Evolutionary conservation across 2,888 invertebrate genomes (phyloP).

Genomic region (Sphecodes monilicornis): DNA sequence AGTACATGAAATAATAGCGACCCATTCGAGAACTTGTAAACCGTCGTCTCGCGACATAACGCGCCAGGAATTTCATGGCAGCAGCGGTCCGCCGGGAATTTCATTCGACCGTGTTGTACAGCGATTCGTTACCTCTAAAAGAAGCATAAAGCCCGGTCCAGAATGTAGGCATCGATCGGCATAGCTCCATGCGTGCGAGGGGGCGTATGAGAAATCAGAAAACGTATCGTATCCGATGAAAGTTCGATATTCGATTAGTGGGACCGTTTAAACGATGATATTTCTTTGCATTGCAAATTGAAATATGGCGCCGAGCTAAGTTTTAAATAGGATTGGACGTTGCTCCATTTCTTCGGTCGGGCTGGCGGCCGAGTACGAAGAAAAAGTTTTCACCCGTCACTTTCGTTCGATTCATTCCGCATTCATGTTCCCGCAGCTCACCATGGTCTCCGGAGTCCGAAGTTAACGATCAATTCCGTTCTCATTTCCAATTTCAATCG

Average conservation of each 20-base stretch:
- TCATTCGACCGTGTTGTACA: slow-evolving; percentile 55
- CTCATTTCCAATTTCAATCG: slow-evolving; percentile 21
- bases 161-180: slow-evolving; percentile 48
- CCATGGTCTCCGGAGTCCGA: slow-evolving; percentile 19
- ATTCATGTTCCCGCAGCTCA: slow-evolving; percentile 13
- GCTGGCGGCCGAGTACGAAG: slow-evolving; percentile 18
- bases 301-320: slow-evolving; percentile 63
- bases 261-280: slow-evolving; percentile 73
- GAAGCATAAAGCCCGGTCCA: slow-evolving; percentile 58
- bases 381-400: slow-evolving; percentile 32
- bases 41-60: slow-evolving; percentile 53
- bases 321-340: slow-evolving; percentile 66
- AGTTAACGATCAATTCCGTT: slow-evolving; percentile 43
- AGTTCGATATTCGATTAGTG: slow-evolving; percentile 76
- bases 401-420: slow-evolving; percentile 33
- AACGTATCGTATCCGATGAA: slow-evolving; percentile 35
- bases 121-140: slow-evolving; percentile 56
- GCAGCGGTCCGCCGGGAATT: slow-evolving; percentile 59
- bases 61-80: slow-evolving; percentile 62
- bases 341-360: slow-evolving; percentile 68
- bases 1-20: slow-evolving; percentile 60
- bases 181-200: slow-evolving; percentile 52
- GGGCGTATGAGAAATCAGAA: slow-evolving; percentile 5
- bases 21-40: slow-evolving; percentile 51
- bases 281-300: slow-evolving; percentile 76